These are phyloP conservation scores for Choristoneura fumiferana DNA, from an alignment of 1,140 invertebrate genomes.

Conservation along the genomic window DNA sequence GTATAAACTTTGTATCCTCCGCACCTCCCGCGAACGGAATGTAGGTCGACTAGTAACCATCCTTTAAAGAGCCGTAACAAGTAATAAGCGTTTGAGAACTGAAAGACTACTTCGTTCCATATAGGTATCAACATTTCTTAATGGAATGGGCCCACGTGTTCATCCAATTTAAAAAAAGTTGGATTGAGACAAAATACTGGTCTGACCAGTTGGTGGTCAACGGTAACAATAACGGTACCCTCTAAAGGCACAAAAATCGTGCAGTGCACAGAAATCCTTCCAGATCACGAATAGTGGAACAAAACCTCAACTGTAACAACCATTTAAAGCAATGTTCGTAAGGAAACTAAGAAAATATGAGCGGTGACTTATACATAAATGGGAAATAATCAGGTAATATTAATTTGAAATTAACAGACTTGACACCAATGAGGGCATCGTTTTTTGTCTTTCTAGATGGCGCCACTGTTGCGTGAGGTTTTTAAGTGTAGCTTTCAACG, in stretches of 20 bases:
- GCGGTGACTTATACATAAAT: too few relatives aligned
- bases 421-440: too few relatives aligned
- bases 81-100: too few relatives aligned
- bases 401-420: too few relatives aligned
- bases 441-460: too few relatives aligned
- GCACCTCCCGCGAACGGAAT: conserved; percentile 7
- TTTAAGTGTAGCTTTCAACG: too few relatives aligned
- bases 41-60: neutral
- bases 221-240: conserved; percentile 71
- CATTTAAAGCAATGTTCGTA: neutral
- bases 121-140: neutral
- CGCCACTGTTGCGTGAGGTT: too few relatives aligned
- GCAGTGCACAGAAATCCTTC: conserved; percentile 56
- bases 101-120: too few relatives aligned
- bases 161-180: conserved; percentile 59
- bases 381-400: too few relatives aligned
- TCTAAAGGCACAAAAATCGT: conserved; percentile 56
- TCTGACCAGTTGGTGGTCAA: conserved; percentile 68
- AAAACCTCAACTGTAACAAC: neutral
- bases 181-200: conserved; percentile 64
- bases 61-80: neutral
- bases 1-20: neutral
- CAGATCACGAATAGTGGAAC: conserved; percentile 28
- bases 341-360: too few relatives aligned
- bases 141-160: conserved; percentile 21